Evolutionary conservation across 53 echinoderm and acorn worm species (phyloP), one percentile per base, ranked within the genome.

Genomic region (Arbacia lixula): DNA sequence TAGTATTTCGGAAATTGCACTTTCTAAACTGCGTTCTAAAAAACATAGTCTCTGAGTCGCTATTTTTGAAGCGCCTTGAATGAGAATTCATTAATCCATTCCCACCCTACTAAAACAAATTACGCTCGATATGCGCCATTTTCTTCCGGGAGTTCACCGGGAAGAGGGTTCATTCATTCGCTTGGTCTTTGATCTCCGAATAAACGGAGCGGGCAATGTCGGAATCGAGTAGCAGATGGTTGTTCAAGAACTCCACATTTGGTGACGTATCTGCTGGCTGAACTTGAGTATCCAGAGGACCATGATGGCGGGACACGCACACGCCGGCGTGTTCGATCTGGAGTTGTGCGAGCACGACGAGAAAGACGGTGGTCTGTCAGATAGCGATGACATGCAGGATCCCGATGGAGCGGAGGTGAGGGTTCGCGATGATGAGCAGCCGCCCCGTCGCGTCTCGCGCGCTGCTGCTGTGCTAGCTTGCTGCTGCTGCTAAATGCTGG

Each of bases 241-340:
- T 37, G 25, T 60, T 60, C 28, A 60, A 6, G 4, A 36, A 39
- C n/a, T n/a, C 60, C 30, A 78, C 60, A 38, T 78, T 78, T 60
- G 79, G 60, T 60, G 79, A 78, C 36, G 79, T 78, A 60, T 60
- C 79, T 39, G 79, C 79, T 40, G 79, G 79, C 41, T 78, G 79
- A 78, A 29, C 19, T 52, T 75, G 10, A 36, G 60, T 17, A 14
- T 20, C 37, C 39, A 39, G 5, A 60, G 39, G 43, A 60, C 60
- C 40, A 78, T 78, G 79, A 78, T 78, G 79, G 79, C 79, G n/a
- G 79, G 75, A 53, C 75, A 75, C 21, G 14, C 57, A 56, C n/a
- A n/a, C 29, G 42, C 71, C 49, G 75, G 60, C 79, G 79, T 78
- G 25, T 78, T 78, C 41, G 79, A 78, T 78, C 39, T 78, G 60